Conservation (phyloP, 2,888 invertebrate genomes). For the Clitarchus hookeri region DNA sequence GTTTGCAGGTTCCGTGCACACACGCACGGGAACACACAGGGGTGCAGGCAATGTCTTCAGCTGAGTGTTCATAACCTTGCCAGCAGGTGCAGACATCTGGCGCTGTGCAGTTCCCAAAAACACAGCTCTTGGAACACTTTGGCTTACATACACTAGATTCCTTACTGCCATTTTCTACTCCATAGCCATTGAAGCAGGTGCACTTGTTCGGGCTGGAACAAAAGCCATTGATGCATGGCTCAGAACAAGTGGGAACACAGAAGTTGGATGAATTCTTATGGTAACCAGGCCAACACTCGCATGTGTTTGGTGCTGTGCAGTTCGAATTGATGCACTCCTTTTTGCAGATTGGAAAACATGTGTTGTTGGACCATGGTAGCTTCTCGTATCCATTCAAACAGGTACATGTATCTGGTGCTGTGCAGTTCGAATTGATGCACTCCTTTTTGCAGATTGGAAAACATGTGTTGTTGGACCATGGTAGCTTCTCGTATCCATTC, state of each 20-base stretch:
- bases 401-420: conserved; percentile 73
- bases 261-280: conserved; percentile 29
- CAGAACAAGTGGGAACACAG: conserved; percentile 55
- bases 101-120: conserved; percentile 51
- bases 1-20: neutral
- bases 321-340: conserved; percentile 40
- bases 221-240: conserved; percentile 59
- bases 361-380: conserved; percentile 26
- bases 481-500: conserved; percentile 64
- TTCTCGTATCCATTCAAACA: conserved; percentile 72
- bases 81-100: conserved; percentile 37
- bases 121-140: conserved; percentile 45
- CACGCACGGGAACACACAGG: neutral
- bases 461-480: conserved; percentile 29
- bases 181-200: conserved; percentile 66
- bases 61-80: neutral
- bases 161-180: neutral
- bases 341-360: conserved; percentile 37
- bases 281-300: conserved; percentile 53
- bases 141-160: conserved; percentile 39
- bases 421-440: conserved; percentile 48
- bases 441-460: conserved; percentile 35
- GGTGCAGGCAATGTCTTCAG: neutral
- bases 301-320: conserved; percentile 50
- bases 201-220: conserved; percentile 63